A percentile compares a stretch with the other conserved stretches of the same genome.
phyloP scores from a whole-genome alignment of 2,888 invertebrate species.

The Melinaea marsaeus region DNA sequence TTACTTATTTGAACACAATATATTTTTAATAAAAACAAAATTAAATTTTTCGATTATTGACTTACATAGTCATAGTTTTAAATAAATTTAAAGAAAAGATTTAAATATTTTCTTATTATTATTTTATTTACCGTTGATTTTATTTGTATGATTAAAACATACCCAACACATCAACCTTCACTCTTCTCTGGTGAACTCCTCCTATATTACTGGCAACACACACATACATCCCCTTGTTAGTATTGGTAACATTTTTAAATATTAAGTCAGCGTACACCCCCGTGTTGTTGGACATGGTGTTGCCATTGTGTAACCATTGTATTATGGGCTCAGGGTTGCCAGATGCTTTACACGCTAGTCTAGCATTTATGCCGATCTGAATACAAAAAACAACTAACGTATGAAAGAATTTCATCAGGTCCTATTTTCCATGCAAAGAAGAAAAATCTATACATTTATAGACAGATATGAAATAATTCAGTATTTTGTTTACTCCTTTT shows the following conservation, averaged over 20 bases:
- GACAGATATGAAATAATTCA: no score
- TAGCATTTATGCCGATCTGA: conserved; percentile 50
- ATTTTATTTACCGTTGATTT: no score
- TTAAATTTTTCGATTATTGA: background rate
- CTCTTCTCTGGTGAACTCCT: conserved; percentile 59
- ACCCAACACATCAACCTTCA: conserved; percentile 66
- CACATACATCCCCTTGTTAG: conserved; percentile 70
- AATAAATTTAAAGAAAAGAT: no score
- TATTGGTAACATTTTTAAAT: conserved; percentile 42
- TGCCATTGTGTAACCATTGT: conserved; percentile 77
- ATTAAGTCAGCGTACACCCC: conserved; percentile 54
- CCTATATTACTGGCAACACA: conserved; percentile 78
- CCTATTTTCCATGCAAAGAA: no score
- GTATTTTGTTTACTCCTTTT: no score
- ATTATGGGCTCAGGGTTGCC: conserved; percentile 78
- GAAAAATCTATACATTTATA: no score
- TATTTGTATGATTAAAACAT: conserved; percentile 21
- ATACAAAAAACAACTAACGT: background rate
- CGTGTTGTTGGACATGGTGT: conserved; percentile 42
- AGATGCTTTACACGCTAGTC: conserved; percentile 72
- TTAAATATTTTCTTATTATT: no score
- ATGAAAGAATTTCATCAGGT: no score
- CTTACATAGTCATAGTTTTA: background rate
- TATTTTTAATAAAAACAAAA: background rate
- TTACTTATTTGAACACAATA: background rate